phyloP scores from a whole-genome alignment of 2,888 invertebrate genomes.

The Heterodera filipjevi region DNA sequence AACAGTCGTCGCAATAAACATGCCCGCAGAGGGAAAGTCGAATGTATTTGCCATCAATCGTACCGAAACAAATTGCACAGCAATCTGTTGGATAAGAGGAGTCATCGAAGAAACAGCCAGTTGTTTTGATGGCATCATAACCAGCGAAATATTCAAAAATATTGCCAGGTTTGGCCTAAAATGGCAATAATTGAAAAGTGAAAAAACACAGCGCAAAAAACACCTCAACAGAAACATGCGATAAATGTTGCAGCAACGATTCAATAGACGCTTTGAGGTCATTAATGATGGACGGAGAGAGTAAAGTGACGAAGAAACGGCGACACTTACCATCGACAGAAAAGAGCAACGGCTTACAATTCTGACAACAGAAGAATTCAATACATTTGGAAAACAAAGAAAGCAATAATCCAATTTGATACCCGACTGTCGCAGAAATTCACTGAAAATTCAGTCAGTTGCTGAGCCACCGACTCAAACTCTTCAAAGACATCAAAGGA shows the following conservation, averaged over 20 bases:
- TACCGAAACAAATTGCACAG: background rate
- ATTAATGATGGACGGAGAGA: background rate
- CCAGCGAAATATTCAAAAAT: slow-evolving; percentile 2
- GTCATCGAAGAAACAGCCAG: background rate
- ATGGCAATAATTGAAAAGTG: background rate
- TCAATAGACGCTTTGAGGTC: background rate
- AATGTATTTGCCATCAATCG: slow-evolving; percentile 1
- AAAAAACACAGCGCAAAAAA: background rate
- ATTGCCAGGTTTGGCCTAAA: background rate
- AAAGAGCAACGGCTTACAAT: background rate
- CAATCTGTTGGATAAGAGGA: background rate
- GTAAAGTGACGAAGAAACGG: background rate
- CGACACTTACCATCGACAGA: background rate
- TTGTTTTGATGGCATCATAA: background rate
- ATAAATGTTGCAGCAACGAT: background rate
- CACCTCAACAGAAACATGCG: background rate
- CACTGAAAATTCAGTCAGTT: background rate
- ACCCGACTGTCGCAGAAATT: background rate
- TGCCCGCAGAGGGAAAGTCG: slow-evolving; percentile 16
- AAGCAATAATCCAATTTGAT: background rate
- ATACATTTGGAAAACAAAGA: background rate
- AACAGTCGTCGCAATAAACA: slow-evolving; percentile 16
- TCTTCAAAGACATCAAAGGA: background rate
- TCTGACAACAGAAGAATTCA: background rate
- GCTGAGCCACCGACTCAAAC: background rate